phyloP scores from a whole-genome alignment of 2,888 invertebrate genomes.

The Sinodicranocentrus sp. region DNA sequence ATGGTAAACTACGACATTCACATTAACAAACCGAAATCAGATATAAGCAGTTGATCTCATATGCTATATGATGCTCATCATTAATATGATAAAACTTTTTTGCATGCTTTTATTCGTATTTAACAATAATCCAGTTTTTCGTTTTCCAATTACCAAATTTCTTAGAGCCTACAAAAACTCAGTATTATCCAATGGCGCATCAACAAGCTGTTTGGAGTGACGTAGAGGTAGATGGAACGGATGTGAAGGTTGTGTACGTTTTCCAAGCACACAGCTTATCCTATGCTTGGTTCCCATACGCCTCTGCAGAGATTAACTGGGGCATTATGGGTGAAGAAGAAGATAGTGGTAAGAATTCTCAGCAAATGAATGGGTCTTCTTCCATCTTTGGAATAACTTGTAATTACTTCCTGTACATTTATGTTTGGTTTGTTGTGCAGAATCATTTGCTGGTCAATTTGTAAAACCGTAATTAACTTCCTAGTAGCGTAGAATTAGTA shows the following conservation, averaged over 20 bases:
- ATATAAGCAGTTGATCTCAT: too few relatives aligned
- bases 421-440: conserved; percentile 4
- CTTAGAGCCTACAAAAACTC: conserved; percentile 40
- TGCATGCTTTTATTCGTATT: too few relatives aligned
- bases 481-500: too few relatives aligned
- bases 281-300: conserved; percentile 59
- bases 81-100: too few relatives aligned
- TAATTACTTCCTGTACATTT: not conserved
- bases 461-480: too few relatives aligned
- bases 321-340: not conserved
- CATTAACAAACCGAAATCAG: too few relatives aligned
- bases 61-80: too few relatives aligned
- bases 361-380: conserved; percentile 11
- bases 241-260: conserved; percentile 52
- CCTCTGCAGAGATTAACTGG: conserved; percentile 34
- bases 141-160: not conserved
- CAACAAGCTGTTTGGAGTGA: conserved; percentile 63
- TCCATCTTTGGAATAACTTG: conserved; percentile 14
- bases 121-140: too few relatives aligned
- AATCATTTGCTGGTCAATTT: not conserved
- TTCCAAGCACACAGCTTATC: conserved; percentile 64
- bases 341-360: not conserved
- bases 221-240: conserved; percentile 42
- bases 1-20: conserved; percentile 5
- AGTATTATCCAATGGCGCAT: conserved; percentile 66